phyloP scores from a whole-genome alignment of 2,888 invertebrate genomes.

The Anorthoa munda region DNA sequence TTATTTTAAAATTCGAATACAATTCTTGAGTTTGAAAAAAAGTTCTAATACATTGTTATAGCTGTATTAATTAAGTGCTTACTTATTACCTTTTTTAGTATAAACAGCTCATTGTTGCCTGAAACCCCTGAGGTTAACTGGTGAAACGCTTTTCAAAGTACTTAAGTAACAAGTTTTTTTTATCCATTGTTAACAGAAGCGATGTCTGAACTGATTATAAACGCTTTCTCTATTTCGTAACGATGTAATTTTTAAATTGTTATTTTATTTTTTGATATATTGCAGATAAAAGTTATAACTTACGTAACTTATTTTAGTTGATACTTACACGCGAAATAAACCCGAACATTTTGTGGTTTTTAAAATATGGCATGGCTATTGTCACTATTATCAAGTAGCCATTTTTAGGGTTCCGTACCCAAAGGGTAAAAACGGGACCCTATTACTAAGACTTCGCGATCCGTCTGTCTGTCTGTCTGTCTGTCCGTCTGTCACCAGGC shows the following conservation, averaged over 20 bases:
- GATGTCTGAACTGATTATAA: constrained; percentile 51
- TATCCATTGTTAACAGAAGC: constrained; percentile 53
- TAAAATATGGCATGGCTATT: not conserved
- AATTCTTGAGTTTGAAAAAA: constrained; percentile 3
- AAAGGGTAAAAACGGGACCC: too few species aligned
- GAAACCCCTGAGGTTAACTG: constrained; percentile 37
- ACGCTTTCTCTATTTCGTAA: constrained; percentile 63
- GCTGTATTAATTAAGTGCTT: constrained; percentile 20
- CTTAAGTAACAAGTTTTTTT: constrained; percentile 31
- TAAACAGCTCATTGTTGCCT: constrained; percentile 34
- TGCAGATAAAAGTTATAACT: constrained; percentile 17
- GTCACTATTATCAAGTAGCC: not conserved
- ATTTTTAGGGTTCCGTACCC: too few species aligned
- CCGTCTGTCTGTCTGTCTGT: too few species aligned
- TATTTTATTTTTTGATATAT: constrained; percentile 26
- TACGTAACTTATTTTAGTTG: constrained; percentile 29
- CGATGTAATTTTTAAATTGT: constrained; percentile 20
- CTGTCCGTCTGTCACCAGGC: too few species aligned
- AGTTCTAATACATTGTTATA: constrained; percentile 5
- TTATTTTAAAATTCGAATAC: constrained; percentile 3
- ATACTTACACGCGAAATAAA: constrained; percentile 21
- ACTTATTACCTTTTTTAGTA: constrained; percentile 32
- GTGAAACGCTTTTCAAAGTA: constrained; percentile 35
- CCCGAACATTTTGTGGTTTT: constrained; percentile 11
- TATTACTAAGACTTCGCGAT: too few species aligned